Evolutionary conservation across 2,888 invertebrate genomes (phyloP).

Genomic region (Phortica okadai): DNA sequence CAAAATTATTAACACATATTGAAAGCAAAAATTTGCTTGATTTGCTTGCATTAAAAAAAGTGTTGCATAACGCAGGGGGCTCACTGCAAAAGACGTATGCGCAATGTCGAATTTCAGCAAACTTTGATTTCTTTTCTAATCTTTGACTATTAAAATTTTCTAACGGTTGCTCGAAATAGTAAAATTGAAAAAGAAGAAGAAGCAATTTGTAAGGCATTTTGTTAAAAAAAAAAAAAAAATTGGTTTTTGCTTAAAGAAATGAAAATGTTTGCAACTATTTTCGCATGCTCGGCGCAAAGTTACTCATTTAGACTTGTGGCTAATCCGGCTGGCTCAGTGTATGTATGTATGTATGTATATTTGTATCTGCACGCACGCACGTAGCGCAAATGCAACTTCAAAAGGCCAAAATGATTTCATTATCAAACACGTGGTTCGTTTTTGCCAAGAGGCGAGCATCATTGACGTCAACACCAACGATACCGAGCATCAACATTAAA

Average conservation of each 20-base stretch:
- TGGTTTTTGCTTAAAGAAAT: neutral
- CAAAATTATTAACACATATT: neutral
- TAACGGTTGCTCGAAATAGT: too few species aligned
- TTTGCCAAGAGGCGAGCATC: neutral
- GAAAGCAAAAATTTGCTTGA: too few species aligned
- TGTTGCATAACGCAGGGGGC: conserved; percentile 47
- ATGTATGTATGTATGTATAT: neutral
- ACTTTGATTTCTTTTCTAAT: conserved; percentile 6
- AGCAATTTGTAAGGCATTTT: too few species aligned
- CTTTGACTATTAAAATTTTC: neutral
- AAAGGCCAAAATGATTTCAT: conserved; percentile 69
- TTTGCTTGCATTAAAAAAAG: neutral
- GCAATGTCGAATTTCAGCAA: conserved; percentile 9
- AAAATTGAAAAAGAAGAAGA: too few species aligned
- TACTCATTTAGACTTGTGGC: neutral
- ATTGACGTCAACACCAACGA: conserved; percentile 30
- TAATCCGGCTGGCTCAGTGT: neutral
- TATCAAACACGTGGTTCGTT: conserved; percentile 62
- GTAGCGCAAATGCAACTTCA: conserved; percentile 54
- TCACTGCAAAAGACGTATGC: conserved; percentile 16
- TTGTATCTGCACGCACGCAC: conserved; percentile 14
- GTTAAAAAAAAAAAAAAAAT: too few species aligned
- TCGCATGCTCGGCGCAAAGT: neutral
- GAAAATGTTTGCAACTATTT: neutral
- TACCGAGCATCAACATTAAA: neutral